Base-by-base conservation (phyloP, 2,797 vertebrate species). In the Urosaurus nigricauda region DNA sequence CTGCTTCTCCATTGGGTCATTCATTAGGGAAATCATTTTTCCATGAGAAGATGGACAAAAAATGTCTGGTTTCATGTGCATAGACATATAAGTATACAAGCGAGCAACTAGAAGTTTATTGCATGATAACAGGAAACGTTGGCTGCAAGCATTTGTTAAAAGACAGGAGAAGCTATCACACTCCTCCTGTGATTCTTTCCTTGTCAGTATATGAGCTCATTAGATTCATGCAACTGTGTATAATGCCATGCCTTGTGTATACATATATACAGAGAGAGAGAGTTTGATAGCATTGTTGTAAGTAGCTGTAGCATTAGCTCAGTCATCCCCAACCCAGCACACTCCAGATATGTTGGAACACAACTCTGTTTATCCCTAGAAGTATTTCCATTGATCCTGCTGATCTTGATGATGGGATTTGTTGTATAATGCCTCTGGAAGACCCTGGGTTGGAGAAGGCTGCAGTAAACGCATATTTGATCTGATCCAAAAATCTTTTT, bases 11-110 rank as follows among this genome's bases (percentile, higher is more conserved):
- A 5, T 12, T 83, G 40, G 32, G 35, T 53, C 65, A 53, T 70
- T 87, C 47, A 40, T 35, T 24, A 79, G 75, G 43, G 85, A 79
- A 79, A 79, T 63, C 13, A 4, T 35, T 63, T 32, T 35, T 68
- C 58, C 35, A 21, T 65, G 77, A 68, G 80, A 83, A 75, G 73
- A n/a, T 26, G 29, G 7, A 77, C 73, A 88, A 24, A 88, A 60
- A 17, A 7, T 29, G 21, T n/a, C 24, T 65, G 17, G 6, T 83
- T 83, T 65, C 24, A 5, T 21, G 3, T 47, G 47, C 17, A 12
- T 40, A 63, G 37, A 24, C 4, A 37, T 40, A 65, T 13, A 12
- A 17, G 16, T 37, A n/a, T 43, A 13, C 53, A 58, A 37, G n/a
- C 14, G 24, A 16, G n/a, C 13, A 85, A 3, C 40, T 60, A 26